Percentiles rank a stretch among this genome's conserved stretches.
phyloP scores from a whole-genome alignment of 2,888 invertebrate species.

The Cyrtodaria siliqua region DNA sequence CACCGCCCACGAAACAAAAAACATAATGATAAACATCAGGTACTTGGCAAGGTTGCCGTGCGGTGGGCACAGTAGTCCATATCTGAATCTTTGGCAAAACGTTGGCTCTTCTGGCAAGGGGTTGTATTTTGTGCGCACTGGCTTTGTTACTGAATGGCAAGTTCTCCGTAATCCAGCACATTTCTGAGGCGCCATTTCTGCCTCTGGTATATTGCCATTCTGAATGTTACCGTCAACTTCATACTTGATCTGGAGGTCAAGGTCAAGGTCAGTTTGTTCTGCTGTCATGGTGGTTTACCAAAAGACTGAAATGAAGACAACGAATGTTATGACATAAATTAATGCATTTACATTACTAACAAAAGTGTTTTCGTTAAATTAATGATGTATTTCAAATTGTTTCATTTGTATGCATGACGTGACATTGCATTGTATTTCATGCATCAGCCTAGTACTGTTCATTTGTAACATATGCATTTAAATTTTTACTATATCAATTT shows the following conservation, averaged over 20 bases:
- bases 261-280: slow-evolving; percentile 20
- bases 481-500: no score
- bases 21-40: slow-evolving; percentile 71
- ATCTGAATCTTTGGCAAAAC: slow-evolving; percentile 64
- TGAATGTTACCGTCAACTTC: not conserved
- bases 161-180: slow-evolving; percentile 61
- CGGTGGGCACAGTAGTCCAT: slow-evolving; percentile 82
- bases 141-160: slow-evolving; percentile 64
- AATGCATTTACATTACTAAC: no score
- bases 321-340: no score
- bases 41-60: slow-evolving; percentile 86
- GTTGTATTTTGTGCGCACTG: slow-evolving; percentile 74
- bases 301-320: no score
- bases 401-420: no score
- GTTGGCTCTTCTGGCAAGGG: slow-evolving; percentile 72
- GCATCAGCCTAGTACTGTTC: no score
- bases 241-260: not conserved
- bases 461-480: no score
- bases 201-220: not conserved
- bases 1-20: slow-evolving; percentile 71
- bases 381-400: no score
- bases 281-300: slow-evolving; percentile 7
- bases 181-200: slow-evolving; percentile 25
- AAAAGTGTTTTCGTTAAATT: no score
- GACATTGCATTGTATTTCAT: no score